Percentiles rank a stretch among this genome's conserved stretches.
Evolutionary conservation across 2,797 vertebrate species (phyloP).

Genomic region (Tiaroga cobitis): DNA sequence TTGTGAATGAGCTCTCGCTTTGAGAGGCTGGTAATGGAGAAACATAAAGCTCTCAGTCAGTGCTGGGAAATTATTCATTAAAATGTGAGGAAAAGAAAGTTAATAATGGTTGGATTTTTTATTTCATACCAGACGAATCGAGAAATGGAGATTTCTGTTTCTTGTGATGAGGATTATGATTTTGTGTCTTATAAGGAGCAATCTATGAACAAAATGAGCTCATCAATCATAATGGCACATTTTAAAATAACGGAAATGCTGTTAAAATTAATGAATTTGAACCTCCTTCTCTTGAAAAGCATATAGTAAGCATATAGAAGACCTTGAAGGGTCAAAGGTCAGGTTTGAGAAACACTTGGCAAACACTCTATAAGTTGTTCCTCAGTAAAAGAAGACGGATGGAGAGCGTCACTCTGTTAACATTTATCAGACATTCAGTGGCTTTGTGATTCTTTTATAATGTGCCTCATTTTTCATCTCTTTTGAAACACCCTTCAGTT

Average conservation of each 20-base stretch:
- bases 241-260: not conserved
- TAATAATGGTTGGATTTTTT: not conserved
- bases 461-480: slow-evolving; percentile 32
- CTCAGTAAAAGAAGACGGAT: not conserved
- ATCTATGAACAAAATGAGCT: not conserved
- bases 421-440: slow-evolving; percentile 37
- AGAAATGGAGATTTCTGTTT: not conserved
- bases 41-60: slow-evolving; percentile 29
- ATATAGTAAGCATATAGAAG: not conserved
- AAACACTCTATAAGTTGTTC: not conserved
- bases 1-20: slow-evolving; percentile 31
- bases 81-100: not conserved
- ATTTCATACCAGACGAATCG: not conserved
- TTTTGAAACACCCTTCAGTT: slow-evolving; percentile 28
- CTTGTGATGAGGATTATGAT: not conserved
- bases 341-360: not conserved
- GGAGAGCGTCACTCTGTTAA: not conserved
- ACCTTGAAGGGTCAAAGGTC: not conserved
- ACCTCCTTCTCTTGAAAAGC: not conserved
- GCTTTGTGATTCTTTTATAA: slow-evolving; percentile 43
- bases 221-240: slow-evolving; percentile 1
- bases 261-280: not conserved
- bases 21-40: slow-evolving; percentile 38
- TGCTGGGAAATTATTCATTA: slow-evolving; percentile 23
- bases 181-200: not conserved